Conservation (phyloP, 2,797 vertebrate genomes). For the Odontamblyopus rebecca region DNA sequence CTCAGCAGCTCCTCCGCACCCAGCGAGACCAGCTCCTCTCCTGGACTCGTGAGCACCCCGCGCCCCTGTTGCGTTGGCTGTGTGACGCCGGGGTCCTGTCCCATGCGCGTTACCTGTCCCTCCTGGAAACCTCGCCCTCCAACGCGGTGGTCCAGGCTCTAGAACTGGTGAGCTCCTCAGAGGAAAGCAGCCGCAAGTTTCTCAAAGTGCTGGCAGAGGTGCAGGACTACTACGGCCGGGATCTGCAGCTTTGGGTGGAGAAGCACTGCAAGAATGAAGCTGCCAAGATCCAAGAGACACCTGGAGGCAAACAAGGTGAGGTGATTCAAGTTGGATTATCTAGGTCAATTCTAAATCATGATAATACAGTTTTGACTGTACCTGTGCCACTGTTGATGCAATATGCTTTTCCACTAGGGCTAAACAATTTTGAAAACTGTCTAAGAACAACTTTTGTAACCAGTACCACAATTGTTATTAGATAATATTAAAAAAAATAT, state of each 20-base stretch:
- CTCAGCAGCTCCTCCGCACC: constrained; percentile 53
- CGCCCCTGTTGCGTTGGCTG: constrained; percentile 68
- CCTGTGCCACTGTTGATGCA: no score
- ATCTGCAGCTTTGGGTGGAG: constrained; percentile 69
- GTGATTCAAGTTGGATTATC: neutral
- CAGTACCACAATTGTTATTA: no score
- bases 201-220: constrained; percentile 66
- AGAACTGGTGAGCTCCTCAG: constrained; percentile 52
- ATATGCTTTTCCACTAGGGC: no score
- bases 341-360: neutral
- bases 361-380: neutral
- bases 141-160: constrained; percentile 62
- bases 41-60: constrained; percentile 66
- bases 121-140: constrained; percentile 64
- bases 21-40: constrained; percentile 55
- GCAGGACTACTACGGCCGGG: constrained; percentile 67
- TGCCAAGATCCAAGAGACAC: neutral
- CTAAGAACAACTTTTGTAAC: no score
- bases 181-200: constrained; percentile 58
- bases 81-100: constrained; percentile 57
- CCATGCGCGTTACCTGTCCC: constrained; percentile 48
- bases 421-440: no score
- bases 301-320: constrained; percentile 42
- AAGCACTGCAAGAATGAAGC: constrained; percentile 27
- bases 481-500: no score